Evolutionary conservation across 1,140 invertebrate species (phyloP), one percentile per base, ranked within the genome.

Genomic region (Lordiphosa collinella): DNA sequence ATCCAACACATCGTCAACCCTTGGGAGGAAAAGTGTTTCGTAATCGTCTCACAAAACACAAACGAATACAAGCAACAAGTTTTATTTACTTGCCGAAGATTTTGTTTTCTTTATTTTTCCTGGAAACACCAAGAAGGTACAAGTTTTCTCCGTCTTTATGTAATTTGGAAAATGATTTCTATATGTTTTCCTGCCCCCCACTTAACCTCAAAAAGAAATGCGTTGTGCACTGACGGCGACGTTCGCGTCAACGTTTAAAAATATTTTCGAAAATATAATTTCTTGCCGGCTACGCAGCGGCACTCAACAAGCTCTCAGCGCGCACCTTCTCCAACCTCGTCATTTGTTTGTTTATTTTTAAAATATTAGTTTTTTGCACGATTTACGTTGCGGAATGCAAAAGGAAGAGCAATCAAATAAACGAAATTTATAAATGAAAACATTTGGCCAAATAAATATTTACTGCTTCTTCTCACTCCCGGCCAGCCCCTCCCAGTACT

Each of bases 281-380:
- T 46, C 57, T 62, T 60, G 71, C 76, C 76, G 76, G 76, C 71
- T 71, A 53, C 32, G 41, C 47, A 52, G 54, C 41, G 29, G 25
- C 25, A 32, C 43, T 56, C 53, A 48, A 47, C 65, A 29, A 29
- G 58, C 35, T 44, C 34, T 13, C 34, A 51, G 31, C 12, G 16
- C 8, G 10, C 29, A 14, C 35, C 16, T 35, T 22, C 40, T 62
- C 36, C 13, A 56, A 32, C 10, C 54, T 18, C 47, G 14, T 34
- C 7, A 41, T 40, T 74, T 66, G 60, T 76, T 80, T 80, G 76
- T 80, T 80, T 80, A 82, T 80, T 80, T 82, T 76, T 80, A 80
- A 80, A 76, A 76, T 76, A 67, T 60, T 67, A 59, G 48, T 63
- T 80, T 80, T 76, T 80, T 59, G 61, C 71, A 76, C 78, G 62